Base-by-base conservation (phyloP, 1,140 invertebrate genomes). In the Eupristina koningsbergeri region DNA sequence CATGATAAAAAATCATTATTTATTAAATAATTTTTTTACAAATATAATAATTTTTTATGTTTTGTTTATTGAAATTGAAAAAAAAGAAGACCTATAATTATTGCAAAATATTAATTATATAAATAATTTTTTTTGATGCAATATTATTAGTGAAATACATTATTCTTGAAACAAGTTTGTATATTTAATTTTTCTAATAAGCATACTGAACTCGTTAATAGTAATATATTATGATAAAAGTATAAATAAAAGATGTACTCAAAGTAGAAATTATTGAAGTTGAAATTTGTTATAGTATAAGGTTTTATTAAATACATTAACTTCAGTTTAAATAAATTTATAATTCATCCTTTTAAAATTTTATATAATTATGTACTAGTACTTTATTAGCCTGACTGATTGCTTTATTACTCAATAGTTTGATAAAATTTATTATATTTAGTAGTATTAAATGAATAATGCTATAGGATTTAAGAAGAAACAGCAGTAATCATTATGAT, bases 111-210 rank as follows among this genome's bases (percentile, higher is more conserved):
- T n/a, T 67, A 67, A 67, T 67, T 67, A 67, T 67, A 34, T 19
- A 36, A 41, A 71, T n/a, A 41, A 6, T 39, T 71, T 71, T 13
- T 6, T 69, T 39, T 22, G 11, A 7, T 9, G 22, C 11, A 36
- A 34, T n/a, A n/a, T 39, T 71, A 71, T 39, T 41, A 71, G 36
- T 71, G 36, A 71, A 71, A 36, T 67, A 67, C 34, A 67, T 6
- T 15, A 36, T 41, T 71, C 22, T 26, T 6, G 5, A 41, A 41
- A 31, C 26, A 39, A 41, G 67, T 41, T 41, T 71, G n/a, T 71
- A 39, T 26, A 41, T 41, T 26, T 19, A 19, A 3, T 41, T 41
- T 41, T 71, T 71, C 19, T 71, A 71, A 71, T 26, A 41, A 11
- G 8, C 17, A 19, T 71, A 71, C 67, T 71, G 41, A 71, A n/a